Base-by-base conservation (phyloP, 2,113 vertebrate species). In the Menidia beryllina region DNA sequence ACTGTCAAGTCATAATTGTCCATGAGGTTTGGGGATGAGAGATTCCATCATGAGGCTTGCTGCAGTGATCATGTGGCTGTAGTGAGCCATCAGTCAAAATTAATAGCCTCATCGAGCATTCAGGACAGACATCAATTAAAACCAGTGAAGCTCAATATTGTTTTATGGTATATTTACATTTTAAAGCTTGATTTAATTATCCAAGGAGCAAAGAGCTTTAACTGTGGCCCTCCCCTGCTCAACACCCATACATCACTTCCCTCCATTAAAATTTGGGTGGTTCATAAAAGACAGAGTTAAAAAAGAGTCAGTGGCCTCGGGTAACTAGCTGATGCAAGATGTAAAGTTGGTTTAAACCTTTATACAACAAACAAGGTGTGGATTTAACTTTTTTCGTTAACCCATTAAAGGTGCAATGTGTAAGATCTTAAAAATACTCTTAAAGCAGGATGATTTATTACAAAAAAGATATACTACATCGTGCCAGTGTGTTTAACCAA, bases 151-250 rank as follows among this genome's bases (percentile, higher is more conserved):
- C 90, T 87, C 70, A 86, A 79, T 89, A 91, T 88, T 89, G 85
- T 91, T 92, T 91, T 86, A 93, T 90, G 86, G 81, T 91, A 91
- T 92, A 87, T 92, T 91, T 91, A 90, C 85, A 90, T 92, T 91
- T 90, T 87, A 87, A 90, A 86, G 75, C 77, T 86, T 89, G 80
- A 89, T 91, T 90, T 90, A 92, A 92, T 92, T 89, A 91, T 75
- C 60, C 43, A 64, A 43, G 60, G 73, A 82, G 68, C 77, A 71
- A 26, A 72, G 72, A 81, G 77, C 75, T 64, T 84, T 74, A 62
- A 76, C 58, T 51, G 70, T 30, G 76, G 69, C 58, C 78, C 86
- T 88, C 87, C 79, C 87, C 51, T 53, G 3, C 64, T 61, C 72
- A 19, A 84, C 77, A 48, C 71, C 83, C 69, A 71, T 82, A 82